These are phyloP conservation scores for Helicoverpa zea DNA, from an alignment of 1,140 invertebrate species.

Conservation along the genomic window DNA sequence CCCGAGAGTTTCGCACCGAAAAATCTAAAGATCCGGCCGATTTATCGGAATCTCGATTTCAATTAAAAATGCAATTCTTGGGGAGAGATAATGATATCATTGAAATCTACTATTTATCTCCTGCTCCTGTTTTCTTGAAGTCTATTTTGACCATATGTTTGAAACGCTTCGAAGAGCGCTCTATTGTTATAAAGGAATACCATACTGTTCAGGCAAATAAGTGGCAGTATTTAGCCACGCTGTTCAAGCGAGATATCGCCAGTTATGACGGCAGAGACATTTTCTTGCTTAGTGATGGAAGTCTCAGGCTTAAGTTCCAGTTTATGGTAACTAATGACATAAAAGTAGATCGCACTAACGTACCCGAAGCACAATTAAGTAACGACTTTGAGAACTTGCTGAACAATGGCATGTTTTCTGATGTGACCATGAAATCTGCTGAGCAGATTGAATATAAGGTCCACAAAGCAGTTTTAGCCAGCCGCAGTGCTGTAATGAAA, in stretches of 20 bases:
- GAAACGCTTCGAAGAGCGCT: slow-evolving; percentile 79
- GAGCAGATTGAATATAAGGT: slow-evolving; percentile 78
- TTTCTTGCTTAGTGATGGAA: slow-evolving; percentile 75
- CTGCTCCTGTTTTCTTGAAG: slow-evolving; percentile 77
- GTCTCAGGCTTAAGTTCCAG: slow-evolving; percentile 78
- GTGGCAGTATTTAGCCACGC: slow-evolving; percentile 80
- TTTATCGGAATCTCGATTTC: slow-evolving; percentile 65
- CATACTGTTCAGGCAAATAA: slow-evolving; percentile 79
- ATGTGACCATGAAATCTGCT: slow-evolving; percentile 79
- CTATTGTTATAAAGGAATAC: slow-evolving; percentile 78
- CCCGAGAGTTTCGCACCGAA: slow-evolving; percentile 75
- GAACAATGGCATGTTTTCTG: slow-evolving; percentile 76
- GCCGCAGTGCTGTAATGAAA: slow-evolving; percentile 89
- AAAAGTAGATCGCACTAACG: slow-evolving; percentile 69
- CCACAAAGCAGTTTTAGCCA: slow-evolving; percentile 79
- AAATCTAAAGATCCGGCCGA: slow-evolving; percentile 66
- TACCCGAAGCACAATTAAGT: slow-evolving; percentile 73
- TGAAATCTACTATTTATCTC: slow-evolving; percentile 79
- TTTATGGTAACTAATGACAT: slow-evolving; percentile 80
- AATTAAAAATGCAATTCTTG: slow-evolving; percentile 81
- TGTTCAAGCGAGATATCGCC: slow-evolving; percentile 76
- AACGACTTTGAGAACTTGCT: slow-evolving; percentile 80
- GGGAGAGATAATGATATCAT: slow-evolving; percentile 79
- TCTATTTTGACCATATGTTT: slow-evolving; percentile 77
- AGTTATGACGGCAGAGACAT: slow-evolving; percentile 70